Percentiles rank a stretch among this genome's conserved stretches.
phyloP scores from a whole-genome alignment of 2,113 vertebrate species.

The Vidua chalybeata region DNA sequence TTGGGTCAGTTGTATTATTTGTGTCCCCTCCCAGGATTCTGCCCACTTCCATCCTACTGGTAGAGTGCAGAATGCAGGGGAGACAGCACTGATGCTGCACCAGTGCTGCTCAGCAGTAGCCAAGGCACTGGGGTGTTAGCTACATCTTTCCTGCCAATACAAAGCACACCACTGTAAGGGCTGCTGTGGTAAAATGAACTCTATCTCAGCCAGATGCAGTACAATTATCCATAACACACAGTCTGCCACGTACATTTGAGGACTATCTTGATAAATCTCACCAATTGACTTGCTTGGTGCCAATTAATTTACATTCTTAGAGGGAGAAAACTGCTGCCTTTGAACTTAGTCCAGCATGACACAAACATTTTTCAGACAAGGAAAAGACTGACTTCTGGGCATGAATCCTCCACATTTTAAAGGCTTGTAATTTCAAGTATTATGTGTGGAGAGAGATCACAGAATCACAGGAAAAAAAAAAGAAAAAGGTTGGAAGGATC shows the following conservation, averaged over 20 bases:
- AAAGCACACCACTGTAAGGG: background rate
- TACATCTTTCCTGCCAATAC: background rate
- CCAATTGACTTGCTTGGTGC: background rate
- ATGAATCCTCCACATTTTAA: background rate
- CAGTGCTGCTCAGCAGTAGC: fast-evolving
- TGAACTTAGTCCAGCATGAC: background rate
- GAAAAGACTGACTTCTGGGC: background rate
- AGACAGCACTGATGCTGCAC: no score
- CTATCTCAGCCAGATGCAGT: background rate
- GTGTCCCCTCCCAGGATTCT: background rate
- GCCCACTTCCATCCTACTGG: background rate
- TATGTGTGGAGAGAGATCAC: background rate
- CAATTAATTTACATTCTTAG: background rate
- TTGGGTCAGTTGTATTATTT: background rate
- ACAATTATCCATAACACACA: background rate
- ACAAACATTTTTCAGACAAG: background rate
- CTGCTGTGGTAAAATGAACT: background rate
- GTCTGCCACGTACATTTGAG: background rate
- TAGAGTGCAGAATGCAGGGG: no score
- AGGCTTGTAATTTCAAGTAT: background rate
- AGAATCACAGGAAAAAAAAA: background rate
- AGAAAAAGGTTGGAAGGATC: background rate
- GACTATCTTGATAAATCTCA: background rate
- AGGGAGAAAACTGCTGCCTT: background rate
- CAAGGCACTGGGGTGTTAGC: background rate